Evolutionary conservation across 2,113 vertebrate species (phyloP).

Genomic region (Eurystomus gularis): DNA sequence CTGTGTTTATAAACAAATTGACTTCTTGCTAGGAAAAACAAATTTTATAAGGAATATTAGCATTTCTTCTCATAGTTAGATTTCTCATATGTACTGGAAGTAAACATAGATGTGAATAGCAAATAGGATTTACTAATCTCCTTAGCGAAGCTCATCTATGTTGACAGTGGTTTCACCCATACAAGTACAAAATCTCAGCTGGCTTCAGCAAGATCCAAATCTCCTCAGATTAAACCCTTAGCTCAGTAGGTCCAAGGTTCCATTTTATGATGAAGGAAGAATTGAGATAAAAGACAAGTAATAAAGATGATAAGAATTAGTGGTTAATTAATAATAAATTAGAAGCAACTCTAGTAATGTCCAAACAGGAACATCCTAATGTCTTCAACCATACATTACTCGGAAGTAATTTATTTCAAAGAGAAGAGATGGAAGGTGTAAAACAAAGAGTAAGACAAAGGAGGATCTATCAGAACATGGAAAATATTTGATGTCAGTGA

Average conservation of each 20-base stretch:
- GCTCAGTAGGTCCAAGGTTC: neutral
- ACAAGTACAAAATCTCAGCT: neutral
- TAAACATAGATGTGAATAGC: neutral
- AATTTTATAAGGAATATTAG: neutral
- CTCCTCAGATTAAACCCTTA: neutral
- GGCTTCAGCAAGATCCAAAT: neutral
- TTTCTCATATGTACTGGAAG: neutral
- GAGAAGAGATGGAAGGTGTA: neutral
- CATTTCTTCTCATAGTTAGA: neutral
- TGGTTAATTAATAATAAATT: neutral
- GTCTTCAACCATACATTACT: neutral
- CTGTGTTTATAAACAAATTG: neutral
- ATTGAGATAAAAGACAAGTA: neutral
- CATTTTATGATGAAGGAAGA: neutral
- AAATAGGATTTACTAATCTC: neutral
- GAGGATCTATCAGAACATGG: neutral
- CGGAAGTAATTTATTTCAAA: neutral
- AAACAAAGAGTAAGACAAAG: neutral
- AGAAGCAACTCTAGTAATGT: neutral
- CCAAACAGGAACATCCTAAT: neutral
- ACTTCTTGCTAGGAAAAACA: neutral
- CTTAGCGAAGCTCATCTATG: neutral
- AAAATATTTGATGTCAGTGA: neutral
- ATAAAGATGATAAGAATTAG: neutral
- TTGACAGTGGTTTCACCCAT: neutral